Evolutionary conservation across 2,113 vertebrate genomes (phyloP).

Genomic region (Barbus barbus): DNA sequence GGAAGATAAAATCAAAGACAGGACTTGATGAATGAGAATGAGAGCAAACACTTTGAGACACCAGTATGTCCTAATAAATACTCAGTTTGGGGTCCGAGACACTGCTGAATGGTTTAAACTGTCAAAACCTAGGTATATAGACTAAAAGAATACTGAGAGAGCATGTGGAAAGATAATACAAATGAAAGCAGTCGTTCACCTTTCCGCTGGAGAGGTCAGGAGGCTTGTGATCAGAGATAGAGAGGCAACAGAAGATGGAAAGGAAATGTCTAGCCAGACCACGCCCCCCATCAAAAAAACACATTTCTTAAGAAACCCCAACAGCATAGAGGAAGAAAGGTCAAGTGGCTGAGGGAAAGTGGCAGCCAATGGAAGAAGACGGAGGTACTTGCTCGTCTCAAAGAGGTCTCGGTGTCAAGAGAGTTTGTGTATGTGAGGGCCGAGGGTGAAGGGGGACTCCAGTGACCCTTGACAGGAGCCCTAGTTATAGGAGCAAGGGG

Average conservation of each 20-base stretch:
- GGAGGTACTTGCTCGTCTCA: not conserved
- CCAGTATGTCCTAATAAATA: constrained; percentile 15
- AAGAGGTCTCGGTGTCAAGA: no score
- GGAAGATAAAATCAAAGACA: constrained; percentile 39
- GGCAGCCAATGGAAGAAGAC: not conserved
- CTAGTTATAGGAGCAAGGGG: constrained; percentile 36
- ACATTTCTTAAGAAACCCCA: constrained; percentile 23
- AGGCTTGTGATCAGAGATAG: constrained; percentile 24
- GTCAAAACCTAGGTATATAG: not conserved
- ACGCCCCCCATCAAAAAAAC: constrained; percentile 9
- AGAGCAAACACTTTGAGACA: constrained; percentile 39
- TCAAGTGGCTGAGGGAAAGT: constrained; percentile 12
- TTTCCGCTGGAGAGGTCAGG: constrained; percentile 40
- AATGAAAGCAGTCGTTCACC: constrained; percentile 20
- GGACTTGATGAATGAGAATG: not conserved
- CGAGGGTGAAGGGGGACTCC: not conserved
- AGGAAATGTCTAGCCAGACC: constrained; percentile 35
- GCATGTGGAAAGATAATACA: constrained; percentile 38
- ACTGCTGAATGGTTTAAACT: not conserved
- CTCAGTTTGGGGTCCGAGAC: not conserved
- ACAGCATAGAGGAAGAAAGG: constrained; percentile 26
- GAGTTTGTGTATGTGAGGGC: constrained; percentile 32
- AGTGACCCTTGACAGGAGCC: constrained; percentile 35
- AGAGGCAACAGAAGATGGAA: constrained; percentile 23
- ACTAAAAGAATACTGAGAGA: constrained; percentile 18